phyloP scores from a whole-genome alignment of 1,140 invertebrate species.

The Bombus balteatus region DNA sequence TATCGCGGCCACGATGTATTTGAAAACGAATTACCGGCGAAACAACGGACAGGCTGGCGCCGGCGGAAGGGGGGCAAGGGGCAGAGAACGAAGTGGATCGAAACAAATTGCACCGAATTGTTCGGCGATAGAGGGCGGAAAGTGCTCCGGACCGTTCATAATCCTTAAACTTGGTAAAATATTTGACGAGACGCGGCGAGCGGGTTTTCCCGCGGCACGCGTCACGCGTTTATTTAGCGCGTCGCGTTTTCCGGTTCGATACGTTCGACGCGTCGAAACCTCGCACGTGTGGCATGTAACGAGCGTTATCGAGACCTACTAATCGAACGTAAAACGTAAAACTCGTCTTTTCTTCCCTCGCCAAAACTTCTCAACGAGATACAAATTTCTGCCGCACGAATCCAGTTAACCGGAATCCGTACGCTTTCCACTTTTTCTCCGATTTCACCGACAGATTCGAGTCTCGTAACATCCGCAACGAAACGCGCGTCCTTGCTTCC shows the following conservation, averaged over 20 bases:
- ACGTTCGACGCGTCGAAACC: neutral
- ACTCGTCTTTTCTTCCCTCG: neutral
- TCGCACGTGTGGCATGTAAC: neutral
- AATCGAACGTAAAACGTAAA: slow-evolving; percentile 24
- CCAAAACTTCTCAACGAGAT: neutral
- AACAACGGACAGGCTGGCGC: neutral
- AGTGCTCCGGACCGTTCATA: neutral
- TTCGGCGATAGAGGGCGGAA: neutral
- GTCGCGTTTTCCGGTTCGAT: neutral
- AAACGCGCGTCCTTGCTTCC: too few species aligned
- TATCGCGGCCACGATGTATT: neutral
- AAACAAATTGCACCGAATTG: too few species aligned
- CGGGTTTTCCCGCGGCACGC: neutral
- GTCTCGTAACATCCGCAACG: too few species aligned
- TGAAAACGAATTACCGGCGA: neutral
- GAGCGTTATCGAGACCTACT: slow-evolving; percentile 13
- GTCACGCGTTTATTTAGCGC: neutral
- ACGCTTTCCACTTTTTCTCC: too few species aligned
- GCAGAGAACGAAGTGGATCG: neutral
- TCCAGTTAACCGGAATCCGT: too few species aligned
- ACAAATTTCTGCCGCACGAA: too few species aligned
- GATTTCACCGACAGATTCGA: too few species aligned
- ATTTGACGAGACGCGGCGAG: slow-evolving; percentile 28
- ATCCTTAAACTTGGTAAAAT: slow-evolving; percentile 44
- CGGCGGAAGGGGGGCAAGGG: too few species aligned